Evolutionary conservation across 2,113 vertebrate genomes (phyloP).

Genomic region (Ginglymostoma cirratum): DNA sequence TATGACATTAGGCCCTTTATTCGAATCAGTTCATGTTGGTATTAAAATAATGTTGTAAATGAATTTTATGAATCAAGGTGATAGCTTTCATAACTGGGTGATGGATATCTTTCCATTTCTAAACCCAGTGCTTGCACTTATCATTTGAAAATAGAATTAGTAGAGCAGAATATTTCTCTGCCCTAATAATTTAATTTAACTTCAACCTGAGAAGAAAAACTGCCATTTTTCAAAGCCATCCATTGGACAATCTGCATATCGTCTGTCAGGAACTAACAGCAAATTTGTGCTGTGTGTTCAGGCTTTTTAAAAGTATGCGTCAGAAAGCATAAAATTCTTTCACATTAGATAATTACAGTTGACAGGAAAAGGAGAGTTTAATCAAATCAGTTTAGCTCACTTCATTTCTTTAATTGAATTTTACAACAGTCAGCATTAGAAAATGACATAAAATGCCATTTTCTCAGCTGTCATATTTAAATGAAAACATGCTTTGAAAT

Average conservation of each 20-base stretch:
- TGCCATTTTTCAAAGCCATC: conserved; percentile 23
- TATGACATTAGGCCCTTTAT: not conserved
- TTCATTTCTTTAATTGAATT: conserved; percentile 3
- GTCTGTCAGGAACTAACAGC: not conserved
- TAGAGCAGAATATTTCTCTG: not conserved
- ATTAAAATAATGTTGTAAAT: not conserved
- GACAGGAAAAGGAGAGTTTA: not conserved
- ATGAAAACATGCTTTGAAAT: not conserved
- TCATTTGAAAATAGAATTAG: no score
- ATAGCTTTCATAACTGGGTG: not conserved
- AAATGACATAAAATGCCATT: not conserved
- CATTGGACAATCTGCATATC: not conserved
- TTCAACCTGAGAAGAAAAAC: not conserved
- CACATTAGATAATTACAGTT: conserved; percentile 20
- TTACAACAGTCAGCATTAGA: conserved; percentile 1
- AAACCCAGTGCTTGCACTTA: not conserved
- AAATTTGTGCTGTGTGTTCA: not conserved
- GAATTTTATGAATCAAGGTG: not conserved
- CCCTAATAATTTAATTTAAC: not conserved
- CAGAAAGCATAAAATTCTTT: not conserved
- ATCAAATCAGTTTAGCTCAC: not conserved
- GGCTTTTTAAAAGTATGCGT: not conserved
- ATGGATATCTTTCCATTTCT: not conserved
- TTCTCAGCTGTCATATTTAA: not conserved
- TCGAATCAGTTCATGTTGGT: not conserved